These are phyloP conservation scores for Silurus meridionalis DNA, from an alignment of 2,113 vertebrate genomes.

Conservation along the genomic window DNA sequence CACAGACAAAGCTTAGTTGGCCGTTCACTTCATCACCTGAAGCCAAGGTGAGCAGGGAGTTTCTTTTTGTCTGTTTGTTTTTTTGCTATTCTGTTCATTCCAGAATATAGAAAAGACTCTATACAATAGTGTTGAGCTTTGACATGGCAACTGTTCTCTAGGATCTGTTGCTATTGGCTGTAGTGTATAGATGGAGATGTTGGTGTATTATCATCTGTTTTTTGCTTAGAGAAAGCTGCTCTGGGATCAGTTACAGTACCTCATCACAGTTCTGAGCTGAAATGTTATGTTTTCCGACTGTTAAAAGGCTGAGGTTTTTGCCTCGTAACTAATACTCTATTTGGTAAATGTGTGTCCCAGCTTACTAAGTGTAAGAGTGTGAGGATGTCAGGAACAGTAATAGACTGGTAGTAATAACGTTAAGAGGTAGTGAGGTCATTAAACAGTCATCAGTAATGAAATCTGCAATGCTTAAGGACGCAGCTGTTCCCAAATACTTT, in stretches of 20 bases:
- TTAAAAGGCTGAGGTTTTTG: not conserved
- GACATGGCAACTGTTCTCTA: not conserved
- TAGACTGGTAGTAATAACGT: not conserved
- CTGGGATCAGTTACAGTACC: not conserved
- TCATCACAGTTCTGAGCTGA: not conserved
- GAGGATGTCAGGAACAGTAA: not conserved
- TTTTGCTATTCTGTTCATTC: not conserved
- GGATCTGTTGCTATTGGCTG: not conserved
- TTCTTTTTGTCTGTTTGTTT: constrained; percentile 16
- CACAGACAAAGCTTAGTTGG: constrained; percentile 62
- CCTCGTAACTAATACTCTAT: not conserved
- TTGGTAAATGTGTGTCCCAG: constrained; percentile 5
- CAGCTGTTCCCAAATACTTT: not conserved
- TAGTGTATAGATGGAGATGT: constrained; percentile 16
- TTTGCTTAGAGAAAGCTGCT: not conserved
- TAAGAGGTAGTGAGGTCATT: not conserved
- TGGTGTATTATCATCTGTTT: constrained; percentile 19
- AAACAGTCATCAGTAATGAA: not conserved
- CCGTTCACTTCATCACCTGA: constrained; percentile 61
- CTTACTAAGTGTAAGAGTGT: no score
- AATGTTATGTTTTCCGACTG: not conserved
- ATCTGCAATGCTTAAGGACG: not conserved
- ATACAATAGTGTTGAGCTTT: not conserved
- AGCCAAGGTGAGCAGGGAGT: constrained; percentile 66
- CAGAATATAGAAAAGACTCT: not conserved